phyloP scores from a whole-genome alignment of 1,140 invertebrate genomes.

The Drosophila persimilis region DNA sequence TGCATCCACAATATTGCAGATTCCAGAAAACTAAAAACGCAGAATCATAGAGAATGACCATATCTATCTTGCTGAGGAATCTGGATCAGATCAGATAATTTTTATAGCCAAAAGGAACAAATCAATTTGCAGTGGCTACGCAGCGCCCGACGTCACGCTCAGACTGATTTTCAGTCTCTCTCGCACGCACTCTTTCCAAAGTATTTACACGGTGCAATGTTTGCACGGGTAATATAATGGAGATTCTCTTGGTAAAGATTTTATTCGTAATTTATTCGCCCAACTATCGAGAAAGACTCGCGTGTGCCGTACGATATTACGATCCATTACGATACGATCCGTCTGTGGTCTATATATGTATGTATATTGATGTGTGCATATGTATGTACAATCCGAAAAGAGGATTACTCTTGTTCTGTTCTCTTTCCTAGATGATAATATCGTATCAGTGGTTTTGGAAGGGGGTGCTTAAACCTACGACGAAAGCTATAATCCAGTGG shows the following conservation, averaged over 20 bases:
- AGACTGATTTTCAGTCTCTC: too few relatives aligned
- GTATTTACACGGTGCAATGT: constrained; percentile 59
- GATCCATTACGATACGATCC: background rate
- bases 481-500: constrained; percentile 7
- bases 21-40: too few relatives aligned
- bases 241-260: constrained; percentile 56
- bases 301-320: too few relatives aligned
- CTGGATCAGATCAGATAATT: too few relatives aligned
- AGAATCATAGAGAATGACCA: too few relatives aligned
- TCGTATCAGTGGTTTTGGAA: constrained; percentile 65
- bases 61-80: too few relatives aligned
- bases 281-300: constrained; percentile 17
- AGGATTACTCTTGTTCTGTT: constrained; percentile 1
- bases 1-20: too few relatives aligned
- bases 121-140: too few relatives aligned
- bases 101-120: too few relatives aligned
- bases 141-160: too few relatives aligned
- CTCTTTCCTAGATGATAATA: constrained; percentile 45
- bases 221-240: constrained; percentile 39
- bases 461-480: constrained; percentile 29
- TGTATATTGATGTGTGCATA: too few relatives aligned
- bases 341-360: background rate
- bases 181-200: too few relatives aligned
- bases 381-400: constrained; percentile 1
- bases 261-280: constrained; percentile 8